A percentile compares a stretch with the other conserved stretches of the same genome.
phyloP scores from a whole-genome alignment of 2,797 vertebrate genomes.

The Limosa lapponica region DNA sequence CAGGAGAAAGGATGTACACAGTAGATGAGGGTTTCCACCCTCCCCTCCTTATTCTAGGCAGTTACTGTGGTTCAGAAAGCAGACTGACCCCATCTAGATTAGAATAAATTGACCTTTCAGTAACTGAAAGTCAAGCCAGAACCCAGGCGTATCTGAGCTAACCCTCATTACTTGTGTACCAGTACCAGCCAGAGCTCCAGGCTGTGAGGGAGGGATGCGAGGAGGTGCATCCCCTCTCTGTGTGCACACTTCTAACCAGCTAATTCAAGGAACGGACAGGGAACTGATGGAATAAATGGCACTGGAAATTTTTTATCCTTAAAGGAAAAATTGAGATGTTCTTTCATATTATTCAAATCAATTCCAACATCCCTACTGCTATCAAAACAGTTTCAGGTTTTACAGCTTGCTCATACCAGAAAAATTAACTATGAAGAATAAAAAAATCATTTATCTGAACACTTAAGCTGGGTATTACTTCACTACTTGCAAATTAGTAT shows the following conservation, averaged over 20 bases:
- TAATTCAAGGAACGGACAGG: not conserved
- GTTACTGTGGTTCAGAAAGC: not conserved
- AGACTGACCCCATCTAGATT: not conserved
- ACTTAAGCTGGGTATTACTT: not conserved
- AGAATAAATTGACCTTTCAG: not conserved
- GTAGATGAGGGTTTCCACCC: accelerated
- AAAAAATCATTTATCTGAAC: not conserved
- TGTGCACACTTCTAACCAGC: not conserved
- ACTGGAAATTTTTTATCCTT: not conserved
- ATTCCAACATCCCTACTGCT: not conserved
- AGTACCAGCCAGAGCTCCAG: not conserved
- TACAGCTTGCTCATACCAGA: not conserved
- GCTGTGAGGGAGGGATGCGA: not conserved
- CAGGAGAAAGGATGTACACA: not conserved
- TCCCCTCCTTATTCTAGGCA: not conserved
- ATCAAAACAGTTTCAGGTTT: not conserved
- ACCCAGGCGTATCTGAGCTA: not conserved
- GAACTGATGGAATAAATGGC: not conserved
- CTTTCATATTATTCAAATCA: not conserved
- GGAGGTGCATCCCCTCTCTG: not conserved
- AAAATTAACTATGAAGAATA: not conserved
- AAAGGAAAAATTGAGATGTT: not conserved
- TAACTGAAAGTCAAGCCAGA: not conserved
- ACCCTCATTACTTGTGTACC: not conserved
- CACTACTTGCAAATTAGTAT: not conserved